A percentile compares a stretch with the other conserved stretches of the same genome.
These are phyloP conservation scores for Scyliorhinus canicula DNA, from an alignment of 2,797 vertebrate genomes.

Conservation along the genomic window DNA sequence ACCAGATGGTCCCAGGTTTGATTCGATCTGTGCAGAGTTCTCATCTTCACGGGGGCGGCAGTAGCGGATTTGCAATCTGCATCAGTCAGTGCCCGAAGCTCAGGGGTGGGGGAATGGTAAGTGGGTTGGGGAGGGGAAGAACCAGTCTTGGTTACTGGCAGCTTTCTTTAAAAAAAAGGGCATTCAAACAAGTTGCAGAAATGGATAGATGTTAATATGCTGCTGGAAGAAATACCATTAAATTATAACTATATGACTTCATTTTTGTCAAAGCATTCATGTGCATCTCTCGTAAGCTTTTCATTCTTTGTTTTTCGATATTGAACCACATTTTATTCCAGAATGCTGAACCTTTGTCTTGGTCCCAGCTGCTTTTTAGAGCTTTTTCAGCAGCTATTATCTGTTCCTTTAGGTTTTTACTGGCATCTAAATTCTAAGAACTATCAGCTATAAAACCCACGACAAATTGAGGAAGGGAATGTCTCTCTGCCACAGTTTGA, in stretches of 20 bases:
- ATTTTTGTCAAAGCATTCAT: no score
- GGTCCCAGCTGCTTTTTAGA: no score
- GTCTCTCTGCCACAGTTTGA: neutral
- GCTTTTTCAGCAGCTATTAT: no score
- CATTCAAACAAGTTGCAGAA: neutral
- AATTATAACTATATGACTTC: neutral
- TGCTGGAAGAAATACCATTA: neutral
- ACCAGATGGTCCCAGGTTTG: neutral
- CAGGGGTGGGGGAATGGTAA: neutral
- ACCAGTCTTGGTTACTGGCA: neutral
- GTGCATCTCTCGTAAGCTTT: no score
- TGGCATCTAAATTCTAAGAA: neutral
- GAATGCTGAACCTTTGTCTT: no score
- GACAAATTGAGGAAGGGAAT: neutral
- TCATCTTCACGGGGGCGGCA: neutral
- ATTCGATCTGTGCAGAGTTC: neutral
- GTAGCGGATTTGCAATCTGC: neutral
- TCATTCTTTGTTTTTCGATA: no score
- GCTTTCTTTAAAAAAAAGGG: neutral
- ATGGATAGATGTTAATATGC: neutral
- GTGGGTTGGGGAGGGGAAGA: no score
- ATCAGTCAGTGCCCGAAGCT: neutral
- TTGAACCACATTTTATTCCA: no score
- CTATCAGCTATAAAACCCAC: neutral
- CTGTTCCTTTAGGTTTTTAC: no score